Evolutionary conservation across 2,888 invertebrate species (phyloP).

Genomic region (Dinocampus coccinellae): DNA sequence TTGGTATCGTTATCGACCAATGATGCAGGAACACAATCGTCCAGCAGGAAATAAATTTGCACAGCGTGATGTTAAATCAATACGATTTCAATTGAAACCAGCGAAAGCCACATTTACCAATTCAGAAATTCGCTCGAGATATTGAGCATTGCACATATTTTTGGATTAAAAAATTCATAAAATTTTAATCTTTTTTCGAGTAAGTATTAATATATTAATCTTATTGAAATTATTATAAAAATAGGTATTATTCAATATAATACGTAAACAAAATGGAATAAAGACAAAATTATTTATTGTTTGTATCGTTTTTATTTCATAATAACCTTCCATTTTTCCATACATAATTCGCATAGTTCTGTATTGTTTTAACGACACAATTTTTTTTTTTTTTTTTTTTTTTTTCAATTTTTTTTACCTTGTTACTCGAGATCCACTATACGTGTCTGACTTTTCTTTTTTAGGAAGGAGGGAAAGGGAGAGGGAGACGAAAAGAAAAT

Average conservation of each 20-base stretch:
- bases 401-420: slow-evolving; percentile 2
- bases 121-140: slow-evolving; percentile 43
- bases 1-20: slow-evolving; percentile 87
- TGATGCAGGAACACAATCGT: slow-evolving; percentile 61
- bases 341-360: slow-evolving; percentile 1
- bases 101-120: slow-evolving; percentile 55
- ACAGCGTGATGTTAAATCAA: slow-evolving; percentile 47
- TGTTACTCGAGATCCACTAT: slow-evolving; percentile 13
- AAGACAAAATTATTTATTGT: not conserved
- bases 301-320: slow-evolving; percentile 9
- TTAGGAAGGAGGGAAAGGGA: not conserved
- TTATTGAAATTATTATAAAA: not conserved
- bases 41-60: slow-evolving; percentile 29
- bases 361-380: not conserved
- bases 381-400: slow-evolving; percentile 22
- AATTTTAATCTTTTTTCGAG: too few species aligned
- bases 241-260: not conserved
- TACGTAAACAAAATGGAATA: not conserved
- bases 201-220: not conserved
- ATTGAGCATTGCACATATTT: slow-evolving; percentile 26
- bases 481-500: not conserved
- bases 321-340: not conserved
- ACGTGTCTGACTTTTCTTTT: not conserved
- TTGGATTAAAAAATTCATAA: too few species aligned
- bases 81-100: slow-evolving; percentile 58